These are phyloP conservation scores for Drosophila rufa DNA, from an alignment of 1,140 invertebrate genomes.

Conservation along the genomic window DNA sequence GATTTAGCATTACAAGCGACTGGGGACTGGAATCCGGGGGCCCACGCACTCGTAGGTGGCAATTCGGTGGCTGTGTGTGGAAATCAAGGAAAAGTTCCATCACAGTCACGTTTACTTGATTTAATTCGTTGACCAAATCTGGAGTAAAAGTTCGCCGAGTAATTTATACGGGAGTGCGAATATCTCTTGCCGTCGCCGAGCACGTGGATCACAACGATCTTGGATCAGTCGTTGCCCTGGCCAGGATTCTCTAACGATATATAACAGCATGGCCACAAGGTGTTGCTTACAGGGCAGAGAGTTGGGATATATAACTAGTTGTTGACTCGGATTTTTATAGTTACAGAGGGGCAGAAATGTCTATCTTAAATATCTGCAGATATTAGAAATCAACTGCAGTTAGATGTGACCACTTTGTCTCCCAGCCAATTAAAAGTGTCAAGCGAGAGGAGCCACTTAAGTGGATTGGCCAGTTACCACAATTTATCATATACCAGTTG, in stretches of 20 bases:
- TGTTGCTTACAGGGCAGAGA: background rate
- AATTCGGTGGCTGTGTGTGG: conserved; percentile 50
- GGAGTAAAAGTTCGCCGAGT: conserved; percentile 76
- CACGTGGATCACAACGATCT: conserved; percentile 63
- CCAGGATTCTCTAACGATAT: background rate
- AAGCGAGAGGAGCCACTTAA: conserved; percentile 15
- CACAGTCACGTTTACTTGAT: conserved; percentile 72
- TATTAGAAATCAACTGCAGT: conserved; percentile 1
- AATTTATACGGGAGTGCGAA: conserved; percentile 62
- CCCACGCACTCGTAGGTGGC: conserved; percentile 28
- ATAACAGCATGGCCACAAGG: background rate
- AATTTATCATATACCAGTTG: conserved; percentile 5
- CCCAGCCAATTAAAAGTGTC: conserved; percentile 22
- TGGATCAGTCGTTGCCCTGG: conserved; percentile 6
- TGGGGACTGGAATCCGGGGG: conserved; percentile 11
- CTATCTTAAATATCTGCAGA: background rate
- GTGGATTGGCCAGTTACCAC: conserved; percentile 30
- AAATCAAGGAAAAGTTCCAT: conserved; percentile 79
- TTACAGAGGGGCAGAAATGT: too few relatives aligned
- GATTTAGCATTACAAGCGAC: conserved; percentile 63
- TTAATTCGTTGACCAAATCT: conserved; percentile 69
- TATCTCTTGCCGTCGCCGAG: background rate
- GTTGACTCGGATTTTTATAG: background rate
- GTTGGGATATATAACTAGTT: background rate
- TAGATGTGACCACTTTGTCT: conserved; percentile 19